phyloP scores from a whole-genome alignment of 2,113 vertebrate species.

The Brienomyrus brachyistius region DNA sequence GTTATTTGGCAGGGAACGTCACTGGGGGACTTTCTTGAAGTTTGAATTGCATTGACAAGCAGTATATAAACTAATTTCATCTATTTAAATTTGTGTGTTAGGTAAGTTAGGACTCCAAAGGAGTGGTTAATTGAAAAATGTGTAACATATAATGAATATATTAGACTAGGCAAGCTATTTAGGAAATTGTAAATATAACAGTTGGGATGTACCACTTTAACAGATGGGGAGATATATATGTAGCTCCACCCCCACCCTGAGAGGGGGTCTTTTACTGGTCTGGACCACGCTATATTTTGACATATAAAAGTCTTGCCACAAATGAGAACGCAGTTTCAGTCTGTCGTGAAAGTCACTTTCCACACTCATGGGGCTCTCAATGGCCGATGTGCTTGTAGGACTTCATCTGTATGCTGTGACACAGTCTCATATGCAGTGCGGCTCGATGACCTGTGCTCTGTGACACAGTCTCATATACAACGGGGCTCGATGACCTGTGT shows the following conservation, averaged over 20 bases:
- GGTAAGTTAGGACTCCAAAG: not conserved
- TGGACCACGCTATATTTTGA: not conserved
- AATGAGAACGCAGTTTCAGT: not conserved
- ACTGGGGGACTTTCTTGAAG: not conserved
- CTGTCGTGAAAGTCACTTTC: not conserved
- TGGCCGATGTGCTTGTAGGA: not conserved
- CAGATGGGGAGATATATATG: not conserved
- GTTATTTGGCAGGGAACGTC: not conserved
- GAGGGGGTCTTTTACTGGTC: not conserved
- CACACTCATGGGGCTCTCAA: not conserved
- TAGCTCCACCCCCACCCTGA: not conserved
- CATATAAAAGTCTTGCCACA: not conserved
- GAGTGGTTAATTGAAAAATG: too few relatives aligned
- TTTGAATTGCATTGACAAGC: not conserved
- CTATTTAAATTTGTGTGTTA: not conserved
- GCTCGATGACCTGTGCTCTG: too few relatives aligned
- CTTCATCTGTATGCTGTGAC: not conserved
- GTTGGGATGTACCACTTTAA: not conserved
- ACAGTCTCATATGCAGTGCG: too few relatives aligned
- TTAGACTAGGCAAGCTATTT: not conserved
- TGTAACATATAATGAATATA: not conserved
- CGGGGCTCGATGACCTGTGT: too few relatives aligned
- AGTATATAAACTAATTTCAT: not conserved
- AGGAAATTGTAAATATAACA: not conserved
- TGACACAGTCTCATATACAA: too few relatives aligned